These are phyloP conservation scores for Psilopogon haemacephalus DNA, from an alignment of 2,113 vertebrate genomes.

Conservation along the genomic window DNA sequence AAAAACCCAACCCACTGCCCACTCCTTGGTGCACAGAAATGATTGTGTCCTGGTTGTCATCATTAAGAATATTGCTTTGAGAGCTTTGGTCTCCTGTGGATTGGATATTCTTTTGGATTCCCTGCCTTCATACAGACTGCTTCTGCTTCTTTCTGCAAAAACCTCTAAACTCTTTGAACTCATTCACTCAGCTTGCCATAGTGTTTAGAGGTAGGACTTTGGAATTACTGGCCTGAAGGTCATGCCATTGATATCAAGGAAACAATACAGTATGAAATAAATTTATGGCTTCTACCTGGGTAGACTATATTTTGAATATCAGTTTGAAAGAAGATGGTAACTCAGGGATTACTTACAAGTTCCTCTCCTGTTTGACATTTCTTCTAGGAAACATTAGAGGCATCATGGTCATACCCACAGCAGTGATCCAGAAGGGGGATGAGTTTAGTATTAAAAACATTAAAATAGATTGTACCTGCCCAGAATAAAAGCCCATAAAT, in stretches of 20 bases:
- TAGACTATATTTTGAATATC: neutral
- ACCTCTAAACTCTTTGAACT: neutral
- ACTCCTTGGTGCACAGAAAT: neutral
- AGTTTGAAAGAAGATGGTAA: neutral
- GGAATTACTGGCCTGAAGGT: neutral
- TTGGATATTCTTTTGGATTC: neutral
- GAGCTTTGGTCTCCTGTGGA: neutral
- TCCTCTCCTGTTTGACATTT: neutral
- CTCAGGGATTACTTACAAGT: neutral
- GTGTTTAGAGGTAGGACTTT: neutral
- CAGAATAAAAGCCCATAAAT: neutral
- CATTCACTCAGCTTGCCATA: neutral
- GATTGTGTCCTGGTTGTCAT: neutral
- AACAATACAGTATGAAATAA: neutral
- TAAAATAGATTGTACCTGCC: neutral
- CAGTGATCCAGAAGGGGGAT: neutral
- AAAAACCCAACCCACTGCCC: rapidly evolving
- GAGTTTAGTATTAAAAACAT: neutral
- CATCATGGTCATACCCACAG: rapidly evolving
- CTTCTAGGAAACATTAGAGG: neutral
- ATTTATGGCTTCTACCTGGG: rapidly evolving
- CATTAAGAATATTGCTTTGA: neutral
- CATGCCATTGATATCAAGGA: neutral
- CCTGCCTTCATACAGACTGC: neutral
- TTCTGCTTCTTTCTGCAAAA: neutral